Base-by-base conservation (phyloP, 1,140 invertebrate species). In the Monomorium pharaonis region DNA sequence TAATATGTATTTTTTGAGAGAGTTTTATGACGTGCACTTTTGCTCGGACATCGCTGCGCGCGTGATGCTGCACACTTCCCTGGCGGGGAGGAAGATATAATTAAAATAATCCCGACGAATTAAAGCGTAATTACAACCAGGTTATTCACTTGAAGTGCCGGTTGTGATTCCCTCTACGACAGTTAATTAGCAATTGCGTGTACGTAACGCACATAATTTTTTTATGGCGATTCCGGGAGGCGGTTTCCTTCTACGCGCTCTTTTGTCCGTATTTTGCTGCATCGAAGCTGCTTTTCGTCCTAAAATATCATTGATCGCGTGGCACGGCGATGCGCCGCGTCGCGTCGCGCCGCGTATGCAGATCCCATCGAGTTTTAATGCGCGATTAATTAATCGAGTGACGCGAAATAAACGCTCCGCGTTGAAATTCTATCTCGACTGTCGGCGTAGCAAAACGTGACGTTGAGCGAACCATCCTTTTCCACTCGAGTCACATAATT, bases 401-500 rank as follows among this genome's bases (percentile, higher is more conserved):
- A 84, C 16, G 78, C 78, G 88, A 85, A 81, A 90, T 89, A 89
- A 89, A 86, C 81, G 84, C 56, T 24, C 58, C 65, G 75, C 42
- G 37, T 60, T 78, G 72, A 86, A 67, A 81, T 72, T 84, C 72
- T 49, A 74, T 60, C 51, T 54, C 54, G 56, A 56, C 86, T 70
- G 78, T 63, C 67, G 75, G 74, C 54, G 85, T 63, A 56, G 74
- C 85, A 76, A 89, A 89, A 89, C 88, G 88, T 89, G 88, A 89
- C 88, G 85, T 86, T 86, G 65, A 85, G 67, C 88, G 56, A 87
- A 47, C 80, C 80, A 72, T 86, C 86, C 81, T 86, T 83, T 83
- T 86, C 81, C 88, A 90, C 88, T 90, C 76, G 86, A 88, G 69
- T 87, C 86, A 89, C 81, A 90, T 90, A 90, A 90, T 90, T 90